phyloP scores from a whole-genome alignment of 2,113 vertebrate genomes.

The Synchiropus splendidus region DNA sequence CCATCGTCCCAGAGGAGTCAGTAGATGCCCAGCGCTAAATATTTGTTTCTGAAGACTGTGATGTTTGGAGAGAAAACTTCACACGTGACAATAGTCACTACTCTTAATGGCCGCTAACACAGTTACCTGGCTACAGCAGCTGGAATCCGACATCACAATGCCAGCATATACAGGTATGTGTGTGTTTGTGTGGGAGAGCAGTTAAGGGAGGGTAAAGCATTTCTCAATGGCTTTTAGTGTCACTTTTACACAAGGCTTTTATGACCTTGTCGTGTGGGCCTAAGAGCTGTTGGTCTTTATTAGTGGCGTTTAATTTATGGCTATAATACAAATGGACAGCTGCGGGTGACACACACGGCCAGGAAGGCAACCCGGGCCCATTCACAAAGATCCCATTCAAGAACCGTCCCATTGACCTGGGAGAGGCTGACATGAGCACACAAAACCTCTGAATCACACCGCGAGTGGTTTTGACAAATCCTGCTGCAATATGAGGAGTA shows the following conservation, averaged over 20 bases:
- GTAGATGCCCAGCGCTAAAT: too few relatives aligned
- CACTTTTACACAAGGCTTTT: conserved; percentile 32
- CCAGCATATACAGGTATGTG: conserved; percentile 9
- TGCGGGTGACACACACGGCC: conserved; percentile 16
- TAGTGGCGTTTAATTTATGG: conserved; percentile 33
- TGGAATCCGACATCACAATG: conserved; percentile 38
- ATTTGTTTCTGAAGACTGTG: neutral
- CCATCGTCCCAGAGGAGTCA: too few relatives aligned
- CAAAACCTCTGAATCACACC: too few relatives aligned
- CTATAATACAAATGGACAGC: conserved; percentile 22
- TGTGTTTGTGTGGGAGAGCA: conserved; percentile 3
- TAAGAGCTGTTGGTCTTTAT: conserved; percentile 22
- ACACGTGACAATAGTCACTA: conserved; percentile 30
- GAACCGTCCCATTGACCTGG: neutral
- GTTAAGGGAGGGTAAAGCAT: conserved; percentile 15
- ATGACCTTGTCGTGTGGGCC: conserved; percentile 29
- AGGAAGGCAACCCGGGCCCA: conserved; percentile 10
- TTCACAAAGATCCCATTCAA: conserved; percentile 38
- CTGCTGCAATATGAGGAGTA: neutral
- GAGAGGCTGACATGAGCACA: neutral
- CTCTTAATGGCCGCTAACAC: conserved; percentile 12
- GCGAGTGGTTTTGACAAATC: too few relatives aligned
- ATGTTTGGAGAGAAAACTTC: conserved; percentile 21
- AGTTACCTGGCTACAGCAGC: conserved; percentile 39
- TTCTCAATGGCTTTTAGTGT: conserved; percentile 38